Evolutionary conservation across 2,113 vertebrate species (phyloP).

Genomic region (Danionella cerebrum): DNA sequence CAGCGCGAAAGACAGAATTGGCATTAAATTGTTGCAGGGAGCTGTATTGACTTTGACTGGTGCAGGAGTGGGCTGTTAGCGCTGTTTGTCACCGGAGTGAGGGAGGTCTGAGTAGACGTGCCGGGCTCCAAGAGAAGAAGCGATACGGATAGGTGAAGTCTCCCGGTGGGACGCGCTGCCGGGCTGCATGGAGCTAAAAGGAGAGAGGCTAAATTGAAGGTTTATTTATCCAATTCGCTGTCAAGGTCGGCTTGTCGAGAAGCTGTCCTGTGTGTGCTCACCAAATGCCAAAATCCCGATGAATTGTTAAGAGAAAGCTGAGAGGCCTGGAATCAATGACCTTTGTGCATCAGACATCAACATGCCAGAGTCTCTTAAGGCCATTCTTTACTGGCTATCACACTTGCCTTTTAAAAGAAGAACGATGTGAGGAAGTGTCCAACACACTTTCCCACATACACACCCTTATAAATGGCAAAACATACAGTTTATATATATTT

Average conservation of each 20-base stretch:
- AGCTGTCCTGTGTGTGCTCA: constrained; percentile 94
- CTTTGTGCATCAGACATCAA: constrained; percentile 92
- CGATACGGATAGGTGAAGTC: constrained; percentile 97
- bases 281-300: constrained; percentile 99
- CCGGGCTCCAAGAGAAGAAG: constrained; percentile 65
- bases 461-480: constrained; percentile 3
- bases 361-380: constrained; percentile 81
- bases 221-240: constrained; percentile 99
- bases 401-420: constrained; percentile 69
- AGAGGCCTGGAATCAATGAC: constrained; percentile 90
- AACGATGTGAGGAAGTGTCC: constrained; percentile 53
- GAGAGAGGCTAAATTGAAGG: constrained; percentile 96
- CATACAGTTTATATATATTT: too few species aligned
- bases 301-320: constrained; percentile 79
- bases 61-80: constrained; percentile 74
- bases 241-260: constrained; percentile 97
- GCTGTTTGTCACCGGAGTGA: constrained; percentile 91
- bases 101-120: constrained; percentile 73
- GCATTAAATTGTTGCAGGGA: constrained; percentile 94
- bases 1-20: constrained; percentile 75
- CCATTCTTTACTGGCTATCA: constrained; percentile 82
- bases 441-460: too few species aligned
- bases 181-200: constrained; percentile 70
- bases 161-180: constrained; percentile 84
- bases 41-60: constrained; percentile 95